phyloP scores from a whole-genome alignment of 2,888 invertebrate genomes.

The Nematopogon swammerdamellus region DNA sequence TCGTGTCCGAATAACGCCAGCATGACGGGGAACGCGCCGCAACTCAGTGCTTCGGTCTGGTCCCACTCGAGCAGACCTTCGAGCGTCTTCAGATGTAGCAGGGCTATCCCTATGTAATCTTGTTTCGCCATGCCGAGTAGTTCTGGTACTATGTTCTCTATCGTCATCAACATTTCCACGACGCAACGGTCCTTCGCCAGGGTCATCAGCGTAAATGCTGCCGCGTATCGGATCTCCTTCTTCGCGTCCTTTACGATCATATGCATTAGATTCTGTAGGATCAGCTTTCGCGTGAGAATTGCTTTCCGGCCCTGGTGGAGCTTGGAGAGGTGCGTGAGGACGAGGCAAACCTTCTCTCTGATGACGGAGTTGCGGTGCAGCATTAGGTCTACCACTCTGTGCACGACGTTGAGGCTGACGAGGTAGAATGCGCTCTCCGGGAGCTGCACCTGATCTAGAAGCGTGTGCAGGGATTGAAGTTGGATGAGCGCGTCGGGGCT shows the following conservation, averaged over 20 bases:
- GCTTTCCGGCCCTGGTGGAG: conserved; percentile 29
- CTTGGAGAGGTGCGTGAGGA: conserved; percentile 25
- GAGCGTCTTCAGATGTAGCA: conserved; percentile 32
- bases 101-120: conserved; percentile 32
- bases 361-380: conserved; percentile 26
- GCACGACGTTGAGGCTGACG: conserved; percentile 29
- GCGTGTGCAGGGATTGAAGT: conserved; percentile 34
- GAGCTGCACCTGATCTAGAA: conserved; percentile 40
- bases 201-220: conserved; percentile 29
- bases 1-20: conserved; percentile 21
- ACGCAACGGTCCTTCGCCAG: conserved; percentile 27
- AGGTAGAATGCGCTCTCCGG: conserved; percentile 35
- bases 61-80: conserved; percentile 32
- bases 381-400: conserved; percentile 36
- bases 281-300: conserved; percentile 24
- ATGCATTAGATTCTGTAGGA: conserved; percentile 29
- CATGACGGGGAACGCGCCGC: conserved; percentile 37
- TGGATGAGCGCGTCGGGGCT: conserved; percentile 26
- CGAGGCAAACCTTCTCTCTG: conserved; percentile 35
- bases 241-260: conserved; percentile 27
- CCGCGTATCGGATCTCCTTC: conserved; percentile 36
- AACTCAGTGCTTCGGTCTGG: conserved; percentile 25
- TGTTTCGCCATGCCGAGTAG: conserved; percentile 35
- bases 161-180: conserved; percentile 22
- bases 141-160: conserved; percentile 26